Evolutionary conservation across 2,888 invertebrate species (phyloP).

Genomic region (Xestia rhomboidea): DNA sequence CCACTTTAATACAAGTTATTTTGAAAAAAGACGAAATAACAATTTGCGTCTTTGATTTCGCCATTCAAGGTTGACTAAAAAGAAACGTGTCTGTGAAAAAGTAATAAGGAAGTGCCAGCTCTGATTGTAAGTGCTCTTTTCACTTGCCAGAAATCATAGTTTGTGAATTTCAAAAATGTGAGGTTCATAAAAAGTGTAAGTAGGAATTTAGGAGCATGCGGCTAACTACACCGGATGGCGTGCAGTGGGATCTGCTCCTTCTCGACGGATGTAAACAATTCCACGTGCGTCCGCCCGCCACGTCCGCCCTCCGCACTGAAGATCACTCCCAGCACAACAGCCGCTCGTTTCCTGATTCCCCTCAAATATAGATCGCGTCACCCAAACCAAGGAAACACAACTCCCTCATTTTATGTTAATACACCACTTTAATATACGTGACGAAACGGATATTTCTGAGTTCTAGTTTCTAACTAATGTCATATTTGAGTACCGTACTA

Average conservation of each 20-base stretch:
- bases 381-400: slow-evolving; percentile 34
- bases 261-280: slow-evolving; percentile 86
- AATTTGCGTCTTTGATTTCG: slow-evolving; percentile 55
- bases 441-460: slow-evolving; percentile 18
- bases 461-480: neutral
- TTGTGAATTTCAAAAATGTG: slow-evolving; percentile 8
- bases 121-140: slow-evolving; percentile 39
- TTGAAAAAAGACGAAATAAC: slow-evolving; percentile 46
- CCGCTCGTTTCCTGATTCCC: slow-evolving; percentile 64
- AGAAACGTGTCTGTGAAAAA: slow-evolving; percentile 40
- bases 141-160: slow-evolving; percentile 35
- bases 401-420: slow-evolving; percentile 9
- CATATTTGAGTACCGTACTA: slow-evolving; percentile 15
- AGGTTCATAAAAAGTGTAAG: slow-evolving; percentile 16
- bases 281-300: slow-evolving; percentile 82
- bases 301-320: slow-evolving; percentile 71
- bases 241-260: slow-evolving; percentile 67
- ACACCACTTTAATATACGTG: slow-evolving; percentile 10
- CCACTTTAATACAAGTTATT: slow-evolving; percentile 24
- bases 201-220: slow-evolving; percentile 64
- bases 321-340: slow-evolving; percentile 68
- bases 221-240: slow-evolving; percentile 72
- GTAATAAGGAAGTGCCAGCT: slow-evolving; percentile 61
- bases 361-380: slow-evolving; percentile 60
- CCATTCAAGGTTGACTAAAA: slow-evolving; percentile 60